These are phyloP conservation scores for Helicoverpa assulta DNA, from an alignment of 2,888 invertebrate species.

Conservation along the genomic window DNA sequence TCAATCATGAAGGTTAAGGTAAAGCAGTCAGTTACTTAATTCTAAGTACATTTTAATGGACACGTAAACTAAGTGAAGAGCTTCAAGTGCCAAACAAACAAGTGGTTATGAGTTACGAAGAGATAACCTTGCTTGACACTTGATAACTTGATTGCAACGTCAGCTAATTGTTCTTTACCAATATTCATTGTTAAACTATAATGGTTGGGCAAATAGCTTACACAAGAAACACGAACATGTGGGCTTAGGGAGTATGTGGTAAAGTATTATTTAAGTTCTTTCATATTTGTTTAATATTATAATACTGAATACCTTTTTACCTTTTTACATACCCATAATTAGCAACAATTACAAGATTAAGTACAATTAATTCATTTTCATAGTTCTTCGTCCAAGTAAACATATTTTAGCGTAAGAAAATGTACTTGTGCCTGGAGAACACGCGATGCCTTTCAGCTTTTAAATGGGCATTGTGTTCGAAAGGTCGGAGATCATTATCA, in stretches of 20 bases:
- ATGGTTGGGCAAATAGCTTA: conserved; percentile 63
- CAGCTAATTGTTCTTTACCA: conserved; percentile 61
- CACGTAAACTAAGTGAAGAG: conserved; percentile 4
- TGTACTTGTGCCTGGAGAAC: conserved; percentile 12
- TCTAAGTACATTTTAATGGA: conserved; percentile 4
- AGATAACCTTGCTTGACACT: conserved; percentile 58
- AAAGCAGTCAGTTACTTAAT: background rate
- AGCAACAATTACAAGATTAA: background rate
- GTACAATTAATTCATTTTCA: conserved; percentile 13
- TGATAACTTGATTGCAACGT: conserved; percentile 51
- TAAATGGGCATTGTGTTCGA: conserved; percentile 58
- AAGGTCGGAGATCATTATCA: conserved; percentile 58
- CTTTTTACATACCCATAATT: background rate
- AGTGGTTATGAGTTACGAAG: conserved; percentile 40
- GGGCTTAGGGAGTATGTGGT: conserved; percentile 15
- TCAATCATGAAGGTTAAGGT: background rate
- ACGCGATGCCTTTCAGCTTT: conserved; percentile 57
- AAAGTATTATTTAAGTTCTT: conserved; percentile 12
- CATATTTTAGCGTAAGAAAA: conserved; percentile 17
- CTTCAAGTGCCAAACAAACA: conserved; percentile 25
- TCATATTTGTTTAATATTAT: background rate
- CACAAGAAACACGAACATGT: conserved; percentile 47
- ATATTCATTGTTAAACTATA: conserved; percentile 58
- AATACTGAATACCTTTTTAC: no score
- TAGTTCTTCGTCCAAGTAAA: conserved; percentile 13